phyloP scores from a whole-genome alignment of 2,113 vertebrate species.

The Labrus mixtus region DNA sequence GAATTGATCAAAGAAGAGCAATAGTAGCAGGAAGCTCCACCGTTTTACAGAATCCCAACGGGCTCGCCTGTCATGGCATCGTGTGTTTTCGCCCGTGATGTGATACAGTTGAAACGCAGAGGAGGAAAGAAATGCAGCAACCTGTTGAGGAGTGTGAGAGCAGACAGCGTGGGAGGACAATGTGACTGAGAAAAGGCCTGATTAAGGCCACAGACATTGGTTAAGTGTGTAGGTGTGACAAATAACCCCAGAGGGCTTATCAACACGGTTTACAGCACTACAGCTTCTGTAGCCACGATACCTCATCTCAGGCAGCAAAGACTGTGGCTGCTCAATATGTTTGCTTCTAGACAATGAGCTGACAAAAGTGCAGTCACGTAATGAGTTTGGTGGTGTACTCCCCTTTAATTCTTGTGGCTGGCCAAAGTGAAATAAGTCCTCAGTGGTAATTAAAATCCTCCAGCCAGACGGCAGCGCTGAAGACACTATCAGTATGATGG shows the following conservation, averaged over 20 bases:
- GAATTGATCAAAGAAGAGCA: slow-evolving; percentile 31
- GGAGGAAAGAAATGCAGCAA: slow-evolving; percentile 13
- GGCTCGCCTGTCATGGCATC: slow-evolving; percentile 31
- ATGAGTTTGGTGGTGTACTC: slow-evolving; percentile 21
- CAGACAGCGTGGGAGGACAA: slow-evolving; percentile 64
- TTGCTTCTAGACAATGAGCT: slow-evolving; percentile 31
- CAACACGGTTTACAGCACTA: slow-evolving; percentile 48
- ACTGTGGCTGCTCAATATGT: slow-evolving; percentile 5
- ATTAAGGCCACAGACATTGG: slow-evolving; percentile 60
- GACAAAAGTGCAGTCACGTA: slow-evolving; percentile 47
- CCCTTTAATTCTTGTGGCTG: slow-evolving; percentile 7
- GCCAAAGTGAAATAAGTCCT: slow-evolving; percentile 20
- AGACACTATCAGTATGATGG: not conserved
- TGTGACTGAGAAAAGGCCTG: slow-evolving; percentile 52
- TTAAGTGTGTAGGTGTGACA: slow-evolving; percentile 65
- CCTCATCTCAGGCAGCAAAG: slow-evolving; percentile 19
- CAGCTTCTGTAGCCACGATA: slow-evolving; percentile 50
- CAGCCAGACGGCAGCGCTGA: not conserved
- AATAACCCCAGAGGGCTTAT: slow-evolving; percentile 49
- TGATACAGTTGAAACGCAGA: slow-evolving; percentile 6
- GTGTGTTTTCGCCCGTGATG: slow-evolving; percentile 27
- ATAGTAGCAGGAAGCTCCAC: slow-evolving; percentile 7
- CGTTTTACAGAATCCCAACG: slow-evolving; percentile 29
- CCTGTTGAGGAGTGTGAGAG: slow-evolving; percentile 39
- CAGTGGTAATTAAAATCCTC: slow-evolving; percentile 37